Base-by-base conservation (phyloP, 2,888 invertebrate species). In the Cinara cedri region DNA sequence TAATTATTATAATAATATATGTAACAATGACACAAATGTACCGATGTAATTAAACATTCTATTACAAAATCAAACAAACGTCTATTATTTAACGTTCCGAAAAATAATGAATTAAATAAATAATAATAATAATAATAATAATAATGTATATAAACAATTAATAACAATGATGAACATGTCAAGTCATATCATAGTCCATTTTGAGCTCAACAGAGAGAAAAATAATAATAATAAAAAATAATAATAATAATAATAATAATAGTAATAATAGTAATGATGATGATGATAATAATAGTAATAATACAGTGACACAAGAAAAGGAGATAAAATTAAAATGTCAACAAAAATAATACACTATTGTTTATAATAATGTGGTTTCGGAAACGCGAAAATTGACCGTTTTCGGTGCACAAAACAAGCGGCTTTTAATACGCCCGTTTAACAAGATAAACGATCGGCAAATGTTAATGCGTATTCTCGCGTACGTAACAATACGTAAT, bases 161-260 rank as follows among this genome's bases (percentile, higher is more conserved):
- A 70, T 68, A 76, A 76, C 66, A 76, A 76, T 26, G 46, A 68
- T 57, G 46, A 57, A 14, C 51, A 21, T 76, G 60, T 62, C 60
- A 78, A 78, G 70, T 78, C 60, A 34, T 70, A 78, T 34, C 34
- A 34, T 51, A 78, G 34, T 70, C 78, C 60, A 60, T 42, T 70
- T 78, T 78, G 78, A 78, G 78, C 78, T 70, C 21, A 70, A 78
- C 78, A 70, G 62, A 78, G 51, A 70, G 21, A 70, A 66, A 68
- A 34, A 75, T 57, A 60, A 63, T 68, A 57, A 62, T 62, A 24
- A 74, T 62, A 74, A 63, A 72, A 16, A 60, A 57, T 26, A 44
- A 72, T 44, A 9, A 42, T n/a, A 44, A 68, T 68, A 54, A 54
- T 34, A n/a, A 49, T 71, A 34, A 44, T 44, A 2, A 72, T 49